A percentile compares a stretch with the other conserved stretches of the same genome.
Conservation (phyloP, 2,797 vertebrate genomes). For the Emys orbicularis region DNA sequence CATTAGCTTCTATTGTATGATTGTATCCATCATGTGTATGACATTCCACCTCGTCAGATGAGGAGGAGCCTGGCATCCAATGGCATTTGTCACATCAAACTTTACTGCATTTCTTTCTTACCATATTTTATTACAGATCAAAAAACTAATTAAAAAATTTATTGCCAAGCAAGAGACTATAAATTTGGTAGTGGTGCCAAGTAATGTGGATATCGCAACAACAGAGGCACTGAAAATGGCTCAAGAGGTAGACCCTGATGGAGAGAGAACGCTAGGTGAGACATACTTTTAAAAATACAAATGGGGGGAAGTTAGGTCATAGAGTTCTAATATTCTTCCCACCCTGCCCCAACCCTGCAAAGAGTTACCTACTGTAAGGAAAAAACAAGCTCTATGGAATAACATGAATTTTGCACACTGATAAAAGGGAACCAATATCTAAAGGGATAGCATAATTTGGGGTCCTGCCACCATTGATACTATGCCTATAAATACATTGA, state of each 20-base stretch:
- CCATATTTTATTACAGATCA: conserved; percentile 83
- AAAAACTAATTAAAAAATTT: conserved; percentile 82
- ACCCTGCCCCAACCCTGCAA: not conserved
- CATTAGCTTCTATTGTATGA: not conserved
- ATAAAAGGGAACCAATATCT: not conserved
- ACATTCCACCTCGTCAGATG: not conserved
- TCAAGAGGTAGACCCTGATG: conserved; percentile 86
- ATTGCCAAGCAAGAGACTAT: conserved; percentile 90
- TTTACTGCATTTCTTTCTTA: not conserved
- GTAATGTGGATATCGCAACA: conserved; percentile 93
- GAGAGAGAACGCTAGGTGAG: conserved; percentile 92
- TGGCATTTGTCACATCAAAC: not conserved
- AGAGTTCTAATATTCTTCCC: not conserved
- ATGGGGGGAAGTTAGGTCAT: not conserved
- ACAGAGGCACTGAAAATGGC: conserved; percentile 94
- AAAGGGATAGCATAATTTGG: not conserved
- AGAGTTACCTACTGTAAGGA: not conserved
- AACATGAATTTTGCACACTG: not conserved
- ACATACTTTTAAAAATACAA: not conserved
- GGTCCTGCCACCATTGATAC: not conserved
- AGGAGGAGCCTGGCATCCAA: not conserved
- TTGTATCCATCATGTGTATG: not conserved
- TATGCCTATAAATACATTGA: not conserved
- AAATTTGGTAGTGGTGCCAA: conserved; percentile 91
- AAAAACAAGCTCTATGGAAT: not conserved